phyloP scores from a whole-genome alignment of 2,888 invertebrate genomes.

The Patella depressa region DNA sequence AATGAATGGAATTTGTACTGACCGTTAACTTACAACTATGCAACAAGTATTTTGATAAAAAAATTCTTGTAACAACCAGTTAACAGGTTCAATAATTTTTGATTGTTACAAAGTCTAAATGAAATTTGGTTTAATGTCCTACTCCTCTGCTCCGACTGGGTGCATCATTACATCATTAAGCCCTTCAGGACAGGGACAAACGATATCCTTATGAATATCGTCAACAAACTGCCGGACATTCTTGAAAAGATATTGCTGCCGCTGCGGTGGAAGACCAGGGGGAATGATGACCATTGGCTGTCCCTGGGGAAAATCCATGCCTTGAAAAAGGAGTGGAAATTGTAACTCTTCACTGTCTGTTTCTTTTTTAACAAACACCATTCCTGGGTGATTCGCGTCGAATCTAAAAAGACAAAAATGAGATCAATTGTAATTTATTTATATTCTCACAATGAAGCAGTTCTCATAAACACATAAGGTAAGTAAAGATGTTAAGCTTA shows the following conservation, averaged over 20 bases:
- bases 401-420: not conserved
- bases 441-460: no score
- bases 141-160: no score
- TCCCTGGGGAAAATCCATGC: not conserved
- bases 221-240: not conserved
- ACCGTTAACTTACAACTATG: no score
- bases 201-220: not conserved
- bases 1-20: no score
- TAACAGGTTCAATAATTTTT: no score
- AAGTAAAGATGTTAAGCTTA: conserved; percentile 44
- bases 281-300: not conserved
- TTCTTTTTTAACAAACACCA: not conserved
- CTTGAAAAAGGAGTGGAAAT: not conserved
- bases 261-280: not conserved
- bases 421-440: not conserved
- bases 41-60: no score
- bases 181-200: not conserved
- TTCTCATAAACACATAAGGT: not conserved
- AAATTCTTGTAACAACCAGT: no score
- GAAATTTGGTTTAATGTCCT: no score
- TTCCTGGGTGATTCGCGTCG: not conserved
- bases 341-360: not conserved
- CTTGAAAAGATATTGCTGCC: not conserved
- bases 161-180: no score
- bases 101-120: no score